Conservation (phyloP, 2,113 vertebrate species). For the Bufo gargarizans region DNA sequence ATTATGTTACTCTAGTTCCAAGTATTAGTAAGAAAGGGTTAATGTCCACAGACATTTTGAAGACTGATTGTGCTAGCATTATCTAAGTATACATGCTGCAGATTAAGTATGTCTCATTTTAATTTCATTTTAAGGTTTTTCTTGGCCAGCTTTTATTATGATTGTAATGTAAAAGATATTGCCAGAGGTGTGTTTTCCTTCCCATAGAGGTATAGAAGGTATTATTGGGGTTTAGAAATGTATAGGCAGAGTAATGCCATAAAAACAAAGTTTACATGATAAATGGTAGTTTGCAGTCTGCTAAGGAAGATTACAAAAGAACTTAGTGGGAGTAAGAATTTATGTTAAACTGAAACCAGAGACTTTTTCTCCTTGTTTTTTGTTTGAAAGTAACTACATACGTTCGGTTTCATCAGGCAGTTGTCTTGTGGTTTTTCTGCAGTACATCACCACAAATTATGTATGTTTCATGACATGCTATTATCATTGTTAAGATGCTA, state of each 20-base stretch:
- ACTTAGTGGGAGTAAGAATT: slow-evolving; percentile 14
- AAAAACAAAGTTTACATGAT: slow-evolving; percentile 34
- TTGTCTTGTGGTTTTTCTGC: slow-evolving; percentile 31
- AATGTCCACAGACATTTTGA: neutral
- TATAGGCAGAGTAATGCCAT: neutral
- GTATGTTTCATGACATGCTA: neutral
- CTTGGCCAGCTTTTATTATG: slow-evolving; percentile 1
- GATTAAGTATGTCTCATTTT: slow-evolving; percentile 19
- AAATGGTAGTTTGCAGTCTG: neutral
- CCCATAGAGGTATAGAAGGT: slow-evolving; percentile 11
- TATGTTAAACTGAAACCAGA: slow-evolving; percentile 26
- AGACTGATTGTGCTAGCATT: slow-evolving; percentile 4
- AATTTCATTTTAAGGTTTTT: slow-evolving; percentile 10
- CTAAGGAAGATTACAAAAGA: slow-evolving; percentile 19
- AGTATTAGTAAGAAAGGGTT: neutral
- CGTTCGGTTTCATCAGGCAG: neutral
- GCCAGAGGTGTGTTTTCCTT: slow-evolving; percentile 32
- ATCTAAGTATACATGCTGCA: slow-evolving; percentile 12
- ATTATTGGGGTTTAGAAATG: slow-evolving; percentile 42
- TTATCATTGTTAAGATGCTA: slow-evolving; percentile 7
- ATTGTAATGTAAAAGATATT: slow-evolving; percentile 25
- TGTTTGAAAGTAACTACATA: neutral
- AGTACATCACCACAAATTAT: neutral
- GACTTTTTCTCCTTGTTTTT: neutral
- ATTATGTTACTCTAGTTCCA: no score